These are phyloP conservation scores for Penaeus monodon DNA, from an alignment of 2,888 invertebrate species.

Conservation along the genomic window DNA sequence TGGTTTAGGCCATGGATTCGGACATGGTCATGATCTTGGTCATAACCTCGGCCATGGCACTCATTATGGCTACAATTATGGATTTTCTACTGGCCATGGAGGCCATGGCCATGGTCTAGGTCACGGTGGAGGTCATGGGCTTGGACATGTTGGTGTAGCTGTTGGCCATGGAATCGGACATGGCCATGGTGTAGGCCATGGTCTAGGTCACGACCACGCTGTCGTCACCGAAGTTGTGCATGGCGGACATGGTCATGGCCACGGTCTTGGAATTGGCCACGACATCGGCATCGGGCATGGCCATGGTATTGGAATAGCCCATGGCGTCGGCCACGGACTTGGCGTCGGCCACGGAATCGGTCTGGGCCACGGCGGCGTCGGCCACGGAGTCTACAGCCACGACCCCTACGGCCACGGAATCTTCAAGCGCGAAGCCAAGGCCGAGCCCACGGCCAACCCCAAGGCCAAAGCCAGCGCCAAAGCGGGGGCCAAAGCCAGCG, in stretches of 20 bases:
- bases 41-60: background rate
- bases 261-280: background rate
- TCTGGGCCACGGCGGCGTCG: background rate
- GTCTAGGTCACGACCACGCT: background rate
- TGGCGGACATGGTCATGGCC: slow-evolving; percentile 12
- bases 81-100: background rate
- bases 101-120: background rate
- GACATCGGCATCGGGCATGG: background rate
- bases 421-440: background rate
- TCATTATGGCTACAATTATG: background rate
- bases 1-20: background rate
- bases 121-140: no score
- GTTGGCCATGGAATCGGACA: background rate
- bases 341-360: background rate
- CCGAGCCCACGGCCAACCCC: background rate
- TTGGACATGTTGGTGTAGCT: background rate
- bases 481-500: background rate
- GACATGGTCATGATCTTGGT: background rate
- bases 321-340: slow-evolving; percentile 2
- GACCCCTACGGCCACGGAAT: slow-evolving; percentile 7
- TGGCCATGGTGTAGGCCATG: slow-evolving; percentile 5
- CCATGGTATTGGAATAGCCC: background rate
- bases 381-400: slow-evolving; percentile 25
- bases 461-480: background rate
- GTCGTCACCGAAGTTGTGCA: slow-evolving; percentile 1